Evolutionary conservation across 2,888 invertebrate genomes (phyloP), one percentile per base, ranked within the genome.

Genomic region (Lasiommata megera): DNA sequence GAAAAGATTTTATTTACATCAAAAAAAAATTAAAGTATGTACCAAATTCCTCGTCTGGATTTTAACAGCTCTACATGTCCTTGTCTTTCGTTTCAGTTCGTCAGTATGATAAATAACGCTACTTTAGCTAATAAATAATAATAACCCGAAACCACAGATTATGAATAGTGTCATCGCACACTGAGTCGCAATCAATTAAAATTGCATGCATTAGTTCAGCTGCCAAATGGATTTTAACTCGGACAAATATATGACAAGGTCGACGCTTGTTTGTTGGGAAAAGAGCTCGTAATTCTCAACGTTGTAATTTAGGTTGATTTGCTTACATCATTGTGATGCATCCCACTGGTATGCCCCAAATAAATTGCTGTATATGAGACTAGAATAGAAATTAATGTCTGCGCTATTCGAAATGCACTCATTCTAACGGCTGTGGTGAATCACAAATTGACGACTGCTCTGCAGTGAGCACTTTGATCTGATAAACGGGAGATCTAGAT

Each of bases 171-270:
- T 55, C 43, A 61, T 57, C 63, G 60, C 50, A 59, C 46, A 52
- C 47, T 38, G 38, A 56, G 47, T 54, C 23, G 50, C 54, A 56
- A 64, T 67, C 60, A 65, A 64, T 62, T 60, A 60, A 51, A 50
- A 50, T 48, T 29, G 54, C 53, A 51, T 66, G 55, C 64, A 66
- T 64, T 67, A 63, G 66, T 59, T 60, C 62, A 50, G 54, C 58
- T 73, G 74, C 75, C 73, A 75, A 73, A 70, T 67, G 61, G 54
- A 60, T 64, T 60, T 65, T 63, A 58, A 60, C 62, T 56, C 60
- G 44, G 60, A 64, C 62, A 60, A 61, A 60, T 61, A 56, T 62
- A 57, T 60, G 63, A 60, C 67, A 65, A 70, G 70, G 67, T 58
- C 61, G 60, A 44, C 36, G 50, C 56, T 38, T 55, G 55, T 57